Evolutionary conservation across 2,797 vertebrate genomes (phyloP).

Genomic region (Arvicola amphibius): DNA sequence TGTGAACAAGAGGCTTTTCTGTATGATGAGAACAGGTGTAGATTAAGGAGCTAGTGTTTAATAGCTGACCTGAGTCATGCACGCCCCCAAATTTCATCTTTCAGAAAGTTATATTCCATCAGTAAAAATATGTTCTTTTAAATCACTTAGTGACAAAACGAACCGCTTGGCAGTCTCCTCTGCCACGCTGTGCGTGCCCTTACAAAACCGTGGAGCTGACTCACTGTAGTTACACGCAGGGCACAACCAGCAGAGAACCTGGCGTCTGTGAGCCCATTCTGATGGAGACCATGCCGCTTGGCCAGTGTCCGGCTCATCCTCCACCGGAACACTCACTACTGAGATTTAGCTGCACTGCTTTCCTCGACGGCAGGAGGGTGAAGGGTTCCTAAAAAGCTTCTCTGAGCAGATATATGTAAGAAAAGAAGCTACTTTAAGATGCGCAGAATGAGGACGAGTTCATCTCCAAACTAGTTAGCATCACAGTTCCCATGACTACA

Average conservation of each 20-base stretch:
- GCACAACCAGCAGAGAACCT: neutral
- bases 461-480: neutral
- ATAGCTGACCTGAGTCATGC: slow-evolving; percentile 73
- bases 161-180: slow-evolving; percentile 72
- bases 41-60: slow-evolving; percentile 75
- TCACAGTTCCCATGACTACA: neutral
- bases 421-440: neutral
- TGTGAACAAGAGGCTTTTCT: slow-evolving; percentile 73
- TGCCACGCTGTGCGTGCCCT: slow-evolving; percentile 48
- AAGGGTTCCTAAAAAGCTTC: slow-evolving; percentile 12
- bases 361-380: neutral
- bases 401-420: neutral
- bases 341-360: slow-evolving; percentile 25
- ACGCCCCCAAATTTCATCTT: slow-evolving; percentile 80
- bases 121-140: slow-evolving; percentile 75
- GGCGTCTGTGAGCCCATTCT: neutral
- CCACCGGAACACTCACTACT: neutral
- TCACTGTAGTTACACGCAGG: neutral
- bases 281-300: neutral
- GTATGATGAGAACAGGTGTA: slow-evolving; percentile 71
- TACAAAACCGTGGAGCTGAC: slow-evolving; percentile 46
- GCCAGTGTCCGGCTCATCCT: slow-evolving; percentile 12
- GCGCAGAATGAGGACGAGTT: slow-evolving; percentile 50
- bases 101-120: slow-evolving; percentile 74
- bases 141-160: slow-evolving; percentile 78